These are phyloP conservation scores for Etheostoma cragini DNA, from an alignment of 2,113 vertebrate genomes.

Conservation along the genomic window DNA sequence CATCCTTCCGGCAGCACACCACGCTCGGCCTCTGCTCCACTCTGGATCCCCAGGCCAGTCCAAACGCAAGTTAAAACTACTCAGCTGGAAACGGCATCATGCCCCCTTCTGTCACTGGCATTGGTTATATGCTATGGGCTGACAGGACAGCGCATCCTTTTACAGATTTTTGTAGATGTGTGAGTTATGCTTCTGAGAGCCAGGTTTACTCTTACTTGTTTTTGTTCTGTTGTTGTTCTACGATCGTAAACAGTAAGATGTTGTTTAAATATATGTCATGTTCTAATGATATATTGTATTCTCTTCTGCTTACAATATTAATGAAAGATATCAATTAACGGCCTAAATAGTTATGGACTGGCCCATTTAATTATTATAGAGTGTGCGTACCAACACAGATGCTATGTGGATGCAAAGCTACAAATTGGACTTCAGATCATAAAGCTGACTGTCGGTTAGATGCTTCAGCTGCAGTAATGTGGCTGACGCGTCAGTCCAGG, in stretches of 20 bases:
- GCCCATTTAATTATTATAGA: not conserved
- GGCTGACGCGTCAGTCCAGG: not conserved
- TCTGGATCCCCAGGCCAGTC: constrained; percentile 68
- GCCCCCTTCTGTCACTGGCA: constrained; percentile 61
- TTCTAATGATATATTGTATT: not conserved
- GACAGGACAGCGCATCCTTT: constrained; percentile 50
- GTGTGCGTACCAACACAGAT: not conserved
- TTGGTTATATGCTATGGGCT: constrained; percentile 41
- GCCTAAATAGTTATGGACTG: not conserved
- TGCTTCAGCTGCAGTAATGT: not conserved
- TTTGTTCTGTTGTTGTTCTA: not conserved
- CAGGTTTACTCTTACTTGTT: not conserved
- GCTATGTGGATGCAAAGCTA: not conserved
- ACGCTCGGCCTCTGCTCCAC: constrained; percentile 69
- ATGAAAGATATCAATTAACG: not conserved
- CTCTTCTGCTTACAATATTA: not conserved
- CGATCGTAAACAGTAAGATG: constrained; percentile 1
- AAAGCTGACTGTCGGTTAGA: not conserved
- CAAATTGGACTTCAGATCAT: not conserved
- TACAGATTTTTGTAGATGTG: constrained; percentile 23
- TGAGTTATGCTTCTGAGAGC: constrained; percentile 16
- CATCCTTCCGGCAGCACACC: constrained; percentile 65
- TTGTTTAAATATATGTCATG: constrained; percentile 17
- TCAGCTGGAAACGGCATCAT: constrained; percentile 71
- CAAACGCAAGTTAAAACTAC: constrained; percentile 70